Percentiles rank a stretch among this genome's conserved stretches.
phyloP scores from a whole-genome alignment of 2,797 vertebrate species.

The Paramormyrops hopkinsi region DNA sequence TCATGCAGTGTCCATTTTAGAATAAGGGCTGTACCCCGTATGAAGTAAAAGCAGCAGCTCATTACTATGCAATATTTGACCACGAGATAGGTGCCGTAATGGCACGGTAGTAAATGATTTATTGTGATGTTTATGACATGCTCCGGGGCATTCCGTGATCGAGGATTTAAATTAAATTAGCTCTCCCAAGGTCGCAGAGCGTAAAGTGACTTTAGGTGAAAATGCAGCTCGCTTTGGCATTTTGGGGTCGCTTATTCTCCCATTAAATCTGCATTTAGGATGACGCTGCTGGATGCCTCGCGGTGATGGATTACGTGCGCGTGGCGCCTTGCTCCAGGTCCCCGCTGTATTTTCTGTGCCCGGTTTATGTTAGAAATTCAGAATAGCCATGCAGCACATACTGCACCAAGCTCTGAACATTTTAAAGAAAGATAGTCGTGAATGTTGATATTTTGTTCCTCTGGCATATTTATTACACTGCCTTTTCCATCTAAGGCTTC shows the following conservation, averaged over 20 bases:
- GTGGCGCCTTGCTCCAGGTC: not conserved
- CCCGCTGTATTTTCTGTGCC: not conserved
- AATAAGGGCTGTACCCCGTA: not conserved
- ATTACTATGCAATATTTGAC: not conserved
- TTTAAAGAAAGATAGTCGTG: not conserved
- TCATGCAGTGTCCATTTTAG: not conserved
- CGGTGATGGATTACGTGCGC: not conserved
- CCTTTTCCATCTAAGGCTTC: not conserved
- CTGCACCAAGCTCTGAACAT: not conserved
- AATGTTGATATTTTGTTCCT: not conserved
- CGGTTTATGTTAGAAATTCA: not conserved
- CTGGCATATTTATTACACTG: not conserved
- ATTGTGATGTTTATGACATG: not conserved
- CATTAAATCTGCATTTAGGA: slow-evolving; percentile 1
- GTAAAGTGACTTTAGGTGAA: not conserved
- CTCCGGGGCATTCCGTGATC: not conserved
- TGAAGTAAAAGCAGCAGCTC: not conserved
- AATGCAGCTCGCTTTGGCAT: not conserved
- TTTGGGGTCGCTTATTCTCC: not conserved
- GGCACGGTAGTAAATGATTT: not conserved
- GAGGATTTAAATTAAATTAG: slow-evolving; percentile 16
- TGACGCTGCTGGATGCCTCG: slow-evolving; percentile 10
- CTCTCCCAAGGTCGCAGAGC: slow-evolving; percentile 4
- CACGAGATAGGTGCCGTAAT: not conserved
- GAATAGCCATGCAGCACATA: not conserved